These are phyloP conservation scores for Diorhabda sublineata DNA, from an alignment of 1,140 invertebrate genomes.

Conservation along the genomic window DNA sequence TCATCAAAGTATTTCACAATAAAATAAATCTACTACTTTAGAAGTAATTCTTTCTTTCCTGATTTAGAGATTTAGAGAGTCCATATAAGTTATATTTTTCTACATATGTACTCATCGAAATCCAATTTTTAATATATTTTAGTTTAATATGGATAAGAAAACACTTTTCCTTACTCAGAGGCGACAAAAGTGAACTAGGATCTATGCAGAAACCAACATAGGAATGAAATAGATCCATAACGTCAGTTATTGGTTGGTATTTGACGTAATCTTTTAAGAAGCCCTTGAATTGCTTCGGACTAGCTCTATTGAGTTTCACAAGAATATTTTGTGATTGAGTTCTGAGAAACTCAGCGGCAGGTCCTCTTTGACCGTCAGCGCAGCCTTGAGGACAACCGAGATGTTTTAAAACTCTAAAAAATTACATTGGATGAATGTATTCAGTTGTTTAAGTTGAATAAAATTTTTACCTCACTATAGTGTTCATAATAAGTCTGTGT, in stretches of 20 bases:
- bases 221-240: constrained; percentile 92
- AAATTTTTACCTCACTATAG: constrained; percentile 40
- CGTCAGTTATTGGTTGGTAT: constrained; percentile 69
- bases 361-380: constrained; percentile 74
- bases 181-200: constrained; percentile 75
- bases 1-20: too few relatives aligned
- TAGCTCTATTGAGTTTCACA: constrained; percentile 66
- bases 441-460: background rate
- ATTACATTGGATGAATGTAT: background rate
- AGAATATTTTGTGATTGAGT: constrained; percentile 84
- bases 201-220: constrained; percentile 95
- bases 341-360: constrained; percentile 83
- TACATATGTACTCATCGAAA: background rate
- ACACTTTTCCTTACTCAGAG: constrained; percentile 66
- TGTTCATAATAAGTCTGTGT: constrained; percentile 43
- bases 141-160: background rate
- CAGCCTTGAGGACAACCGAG: constrained; percentile 92
- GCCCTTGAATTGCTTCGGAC: constrained; percentile 67
- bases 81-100: too few relatives aligned
- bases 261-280: constrained; percentile 78
- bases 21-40: too few relatives aligned
- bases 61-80: too few relatives aligned
- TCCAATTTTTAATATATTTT: background rate
- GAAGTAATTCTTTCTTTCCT: too few relatives aligned
- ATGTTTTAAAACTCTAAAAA: constrained; percentile 73